Evolutionary conservation across 2,888 invertebrate genomes (phyloP), one percentile per base, ranked within the genome.

Genomic region (Limenitis camilla): DNA sequence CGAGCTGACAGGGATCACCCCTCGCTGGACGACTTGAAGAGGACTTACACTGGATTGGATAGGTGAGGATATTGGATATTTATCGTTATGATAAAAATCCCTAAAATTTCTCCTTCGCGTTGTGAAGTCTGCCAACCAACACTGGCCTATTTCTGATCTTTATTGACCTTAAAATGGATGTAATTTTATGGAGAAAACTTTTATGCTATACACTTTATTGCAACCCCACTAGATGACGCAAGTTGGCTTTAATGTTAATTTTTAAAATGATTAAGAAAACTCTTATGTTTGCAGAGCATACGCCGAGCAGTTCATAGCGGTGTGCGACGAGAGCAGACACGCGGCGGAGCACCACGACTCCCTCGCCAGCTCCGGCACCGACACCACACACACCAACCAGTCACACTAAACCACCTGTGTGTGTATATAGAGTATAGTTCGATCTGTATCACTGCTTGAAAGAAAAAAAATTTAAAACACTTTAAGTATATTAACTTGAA

Each of bases 291-390:
- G 1, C 80, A 88, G 90, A 60, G 81, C 89, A 5, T 90, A 91
- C 68, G 91, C 91, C 8, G 91, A 91, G 70, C 90, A 91, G 74
- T 91, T 90, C 72, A 91, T 91, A 61, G 89, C 90, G 43, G 90
- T 89, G 47, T 90, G 90, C 68, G 90, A 90, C 69, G 88, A 88
- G 71, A 88, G 78, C 63, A 78, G 90, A 11, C 79, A 80, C 65
- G 81, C 84, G 32, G 80, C 80, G 4, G 86, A 83, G 64, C 78
- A 74, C 10, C 83, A 78, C 69, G 85, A 85, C 76, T 86, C 86
- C 8, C 75, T 86, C 29, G 76, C 71, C 57, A 81, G 78, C 71
- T 72, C 76, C 43, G 55, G 33, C 65, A 79, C 75, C 60, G 81
- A 77, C 68, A 69, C 78, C 61, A 66, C 66, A 6, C 45, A 45